A percentile compares a stretch with the other conserved stretches of the same genome.
These are phyloP conservation scores for Spinus pinus DNA, from an alignment of 2,797 vertebrate genomes.

Conservation along the genomic window DNA sequence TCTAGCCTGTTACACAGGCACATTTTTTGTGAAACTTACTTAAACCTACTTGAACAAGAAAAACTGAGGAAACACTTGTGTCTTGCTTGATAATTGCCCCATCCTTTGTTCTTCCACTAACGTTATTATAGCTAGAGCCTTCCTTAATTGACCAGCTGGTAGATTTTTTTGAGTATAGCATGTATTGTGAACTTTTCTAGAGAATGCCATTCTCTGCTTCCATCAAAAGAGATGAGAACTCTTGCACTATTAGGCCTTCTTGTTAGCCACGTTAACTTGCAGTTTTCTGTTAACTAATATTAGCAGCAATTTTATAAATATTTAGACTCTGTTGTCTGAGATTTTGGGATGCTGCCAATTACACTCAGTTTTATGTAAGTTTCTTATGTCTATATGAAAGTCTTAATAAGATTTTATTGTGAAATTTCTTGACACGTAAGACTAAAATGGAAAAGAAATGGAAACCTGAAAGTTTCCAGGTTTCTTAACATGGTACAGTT, in stretches of 20 bases:
- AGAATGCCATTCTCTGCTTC: background rate
- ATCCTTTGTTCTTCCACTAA: background rate
- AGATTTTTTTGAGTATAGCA: background rate
- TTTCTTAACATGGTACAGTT: background rate
- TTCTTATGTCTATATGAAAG: background rate
- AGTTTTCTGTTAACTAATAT: background rate
- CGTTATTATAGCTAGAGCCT: background rate
- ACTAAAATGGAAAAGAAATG: background rate
- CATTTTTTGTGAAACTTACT: background rate
- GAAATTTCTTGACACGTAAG: background rate
- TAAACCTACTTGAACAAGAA: background rate
- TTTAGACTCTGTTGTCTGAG: background rate
- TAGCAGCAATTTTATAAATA: background rate
- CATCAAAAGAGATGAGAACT: background rate
- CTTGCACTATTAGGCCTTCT: background rate
- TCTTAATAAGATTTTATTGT: background rate
- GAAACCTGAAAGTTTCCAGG: background rate
- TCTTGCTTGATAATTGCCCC: background rate
- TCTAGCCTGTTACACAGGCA: background rate
- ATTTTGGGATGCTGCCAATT: background rate
- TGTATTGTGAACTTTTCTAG: background rate
- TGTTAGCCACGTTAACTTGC: background rate
- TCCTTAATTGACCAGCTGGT: background rate
- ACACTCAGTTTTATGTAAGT: background rate
- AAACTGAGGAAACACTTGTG: background rate